Percentiles rank a stretch among this genome's conserved stretches.
Evolutionary conservation across 2,113 vertebrate species (phyloP).

Genomic region (Anser brachyrhynchus): DNA sequence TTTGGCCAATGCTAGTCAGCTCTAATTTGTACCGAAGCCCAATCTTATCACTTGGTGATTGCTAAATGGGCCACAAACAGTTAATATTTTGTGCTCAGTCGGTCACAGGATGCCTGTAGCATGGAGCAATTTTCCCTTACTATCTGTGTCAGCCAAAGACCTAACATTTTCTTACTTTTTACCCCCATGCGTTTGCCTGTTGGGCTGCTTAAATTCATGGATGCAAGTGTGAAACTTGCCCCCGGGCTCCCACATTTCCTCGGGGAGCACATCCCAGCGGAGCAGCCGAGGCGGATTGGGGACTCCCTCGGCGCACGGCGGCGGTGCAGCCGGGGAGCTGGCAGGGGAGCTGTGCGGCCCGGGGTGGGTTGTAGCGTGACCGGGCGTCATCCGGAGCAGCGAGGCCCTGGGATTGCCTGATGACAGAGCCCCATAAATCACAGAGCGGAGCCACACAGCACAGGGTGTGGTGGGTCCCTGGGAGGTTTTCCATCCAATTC

Average conservation of each 20-base stretch:
- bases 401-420: neutral
- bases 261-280: neutral
- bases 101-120: neutral
- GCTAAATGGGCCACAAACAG: neutral
- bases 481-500: neutral
- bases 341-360: neutral
- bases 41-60: neutral
- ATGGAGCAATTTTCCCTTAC: neutral
- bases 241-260: neutral
- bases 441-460: neutral
- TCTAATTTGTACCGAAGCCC: neutral
- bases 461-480: neutral
- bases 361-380: neutral
- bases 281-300: neutral
- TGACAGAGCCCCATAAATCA: neutral
- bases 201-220: fast-evolving
- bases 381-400: neutral
- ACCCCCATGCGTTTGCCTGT: neutral
- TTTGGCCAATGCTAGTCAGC: neutral
- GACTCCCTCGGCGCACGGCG: fast-evolving
- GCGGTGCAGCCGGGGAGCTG: fast-evolving
- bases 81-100: neutral
- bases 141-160: neutral
- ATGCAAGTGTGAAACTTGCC: neutral
- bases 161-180: neutral